Evolutionary conservation across 2,797 vertebrate species (phyloP).

Genomic region (Gambusia yucatana): DNA sequence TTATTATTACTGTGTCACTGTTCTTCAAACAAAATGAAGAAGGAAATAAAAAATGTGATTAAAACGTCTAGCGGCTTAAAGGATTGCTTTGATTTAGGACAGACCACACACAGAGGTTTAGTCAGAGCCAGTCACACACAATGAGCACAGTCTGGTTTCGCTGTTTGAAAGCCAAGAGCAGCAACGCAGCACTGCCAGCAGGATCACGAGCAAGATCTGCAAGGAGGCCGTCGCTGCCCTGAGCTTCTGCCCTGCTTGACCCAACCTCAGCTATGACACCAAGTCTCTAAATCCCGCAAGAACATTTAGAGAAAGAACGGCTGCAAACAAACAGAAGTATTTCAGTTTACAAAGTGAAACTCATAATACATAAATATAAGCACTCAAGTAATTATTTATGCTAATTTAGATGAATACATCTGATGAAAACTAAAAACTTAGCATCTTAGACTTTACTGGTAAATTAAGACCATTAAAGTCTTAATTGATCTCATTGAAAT

Average conservation of each 20-base stretch:
- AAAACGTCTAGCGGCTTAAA: conserved; percentile 6
- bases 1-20: neutral
- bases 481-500: too few relatives aligned
- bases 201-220: conserved; percentile 20
- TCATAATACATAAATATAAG: neutral
- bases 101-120: conserved; percentile 11
- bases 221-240: neutral
- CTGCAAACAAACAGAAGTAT: conserved; percentile 39
- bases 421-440: neutral
- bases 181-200: conserved; percentile 17
- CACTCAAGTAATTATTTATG: neutral
- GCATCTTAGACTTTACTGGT: too few relatives aligned
- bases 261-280: conserved; percentile 49
- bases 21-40: conserved; percentile 6
- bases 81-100: conserved; percentile 23
- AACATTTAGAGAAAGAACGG: conserved; percentile 60
- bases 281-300: conserved; percentile 49
- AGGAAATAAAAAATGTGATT: conserved; percentile 18
- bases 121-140: conserved; percentile 19
- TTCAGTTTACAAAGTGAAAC: neutral
- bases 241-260: conserved; percentile 41
- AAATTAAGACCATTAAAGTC: too few relatives aligned
- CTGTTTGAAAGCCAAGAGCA: conserved; percentile 25
- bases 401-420: neutral
- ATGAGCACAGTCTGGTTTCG: conserved; percentile 11